Evolutionary conservation across 2,888 invertebrate genomes (phyloP).

Genomic region (Spisula subtruncata): DNA sequence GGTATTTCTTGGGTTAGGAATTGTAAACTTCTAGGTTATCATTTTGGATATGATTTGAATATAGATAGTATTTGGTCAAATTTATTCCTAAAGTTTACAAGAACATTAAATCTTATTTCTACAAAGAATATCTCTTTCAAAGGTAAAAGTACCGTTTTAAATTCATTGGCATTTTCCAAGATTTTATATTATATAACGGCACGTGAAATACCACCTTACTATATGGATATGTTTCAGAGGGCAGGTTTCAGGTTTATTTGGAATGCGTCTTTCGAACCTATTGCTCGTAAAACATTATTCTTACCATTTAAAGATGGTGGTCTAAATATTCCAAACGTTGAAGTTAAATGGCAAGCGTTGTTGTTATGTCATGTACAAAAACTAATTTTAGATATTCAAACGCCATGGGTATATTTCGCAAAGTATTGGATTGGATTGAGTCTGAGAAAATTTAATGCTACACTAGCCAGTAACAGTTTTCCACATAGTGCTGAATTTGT

Average conservation of each 20-base stretch:
- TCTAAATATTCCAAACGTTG: not conserved
- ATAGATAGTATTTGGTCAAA: constrained; percentile 59
- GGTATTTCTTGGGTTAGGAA: constrained; percentile 70
- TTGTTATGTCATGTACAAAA: not conserved
- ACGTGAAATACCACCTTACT: constrained; percentile 22
- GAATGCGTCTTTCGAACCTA: constrained; percentile 47
- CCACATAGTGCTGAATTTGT: not conserved
- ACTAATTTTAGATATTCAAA: not conserved
- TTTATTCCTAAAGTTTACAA: constrained; percentile 51
- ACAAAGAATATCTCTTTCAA: constrained; percentile 31
- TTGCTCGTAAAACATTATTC: constrained; percentile 36
- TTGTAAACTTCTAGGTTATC: constrained; percentile 64
- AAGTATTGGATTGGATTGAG: not conserved
- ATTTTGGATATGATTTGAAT: constrained; percentile 59
- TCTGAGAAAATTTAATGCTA: not conserved
- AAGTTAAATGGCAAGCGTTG: not conserved
- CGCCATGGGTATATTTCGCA: not conserved
- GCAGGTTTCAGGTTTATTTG: constrained; percentile 53
- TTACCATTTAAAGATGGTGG: constrained; percentile 13
- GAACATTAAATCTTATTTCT: constrained; percentile 42
- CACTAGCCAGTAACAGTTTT: not conserved
- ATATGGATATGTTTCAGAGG: constrained; percentile 43
- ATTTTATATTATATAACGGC: constrained; percentile 52
- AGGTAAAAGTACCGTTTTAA: constrained; percentile 47
- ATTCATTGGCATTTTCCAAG: constrained; percentile 44